These are phyloP conservation scores for Villa cingulata DNA, from an alignment of 2,888 invertebrate genomes.

Conservation along the genomic window DNA sequence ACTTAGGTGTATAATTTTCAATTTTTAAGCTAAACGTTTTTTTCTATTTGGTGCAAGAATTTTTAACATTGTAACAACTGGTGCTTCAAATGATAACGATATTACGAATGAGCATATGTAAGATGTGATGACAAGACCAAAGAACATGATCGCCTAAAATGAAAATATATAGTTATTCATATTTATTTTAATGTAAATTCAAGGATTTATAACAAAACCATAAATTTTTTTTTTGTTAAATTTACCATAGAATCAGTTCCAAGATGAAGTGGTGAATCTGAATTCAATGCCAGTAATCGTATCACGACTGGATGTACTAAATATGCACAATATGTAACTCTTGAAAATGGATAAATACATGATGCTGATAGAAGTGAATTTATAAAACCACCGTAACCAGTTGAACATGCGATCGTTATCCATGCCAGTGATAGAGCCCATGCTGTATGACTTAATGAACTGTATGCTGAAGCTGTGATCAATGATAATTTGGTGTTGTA, in stretches of 20 bases:
- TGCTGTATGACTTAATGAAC: constrained; percentile 66
- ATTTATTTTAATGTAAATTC: too few species aligned
- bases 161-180: too few species aligned
- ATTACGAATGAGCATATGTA: constrained; percentile 64
- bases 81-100: constrained; percentile 72
- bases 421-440: constrained; percentile 72
- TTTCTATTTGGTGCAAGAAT: constrained; percentile 46
- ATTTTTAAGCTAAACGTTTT: constrained; percentile 30
- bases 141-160: constrained; percentile 58
- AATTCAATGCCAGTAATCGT: constrained; percentile 63
- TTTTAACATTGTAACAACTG: constrained; percentile 70
- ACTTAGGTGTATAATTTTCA: too few species aligned
- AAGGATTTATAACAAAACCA: too few species aligned
- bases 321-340: constrained; percentile 79
- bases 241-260: constrained; percentile 63
- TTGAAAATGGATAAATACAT: constrained; percentile 67
- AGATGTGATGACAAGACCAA: constrained; percentile 69
- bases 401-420: constrained; percentile 74
- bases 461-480: constrained; percentile 60
- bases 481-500: constrained; percentile 56
- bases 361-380: constrained; percentile 60
- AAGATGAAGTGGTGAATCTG: constrained; percentile 69
- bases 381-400: constrained; percentile 70
- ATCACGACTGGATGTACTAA: constrained; percentile 73
- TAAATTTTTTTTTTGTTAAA: too few species aligned